Conservation (phyloP, 1,140 invertebrate genomes). For the Drosophila serrata region DNA sequence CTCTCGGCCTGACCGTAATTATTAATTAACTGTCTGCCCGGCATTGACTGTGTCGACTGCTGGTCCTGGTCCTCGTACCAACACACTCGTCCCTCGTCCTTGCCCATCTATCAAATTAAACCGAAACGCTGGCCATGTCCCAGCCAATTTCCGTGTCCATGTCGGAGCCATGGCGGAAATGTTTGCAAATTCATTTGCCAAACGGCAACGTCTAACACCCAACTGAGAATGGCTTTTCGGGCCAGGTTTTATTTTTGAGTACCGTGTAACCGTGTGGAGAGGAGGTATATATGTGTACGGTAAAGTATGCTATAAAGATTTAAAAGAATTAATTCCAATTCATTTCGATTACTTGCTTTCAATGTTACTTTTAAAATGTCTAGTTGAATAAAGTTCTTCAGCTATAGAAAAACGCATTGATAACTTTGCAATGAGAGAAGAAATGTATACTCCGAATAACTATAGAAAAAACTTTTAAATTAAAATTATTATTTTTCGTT, state of each 20-base stretch:
- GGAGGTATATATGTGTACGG: not conserved
- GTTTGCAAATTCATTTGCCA: constrained; percentile 81
- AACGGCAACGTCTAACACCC: constrained; percentile 76
- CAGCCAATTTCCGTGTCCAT: constrained; percentile 69
- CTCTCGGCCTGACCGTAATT: constrained; percentile 54
- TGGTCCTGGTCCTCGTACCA: constrained; percentile 1
- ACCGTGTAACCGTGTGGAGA: not conserved
- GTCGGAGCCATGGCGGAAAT: constrained; percentile 67
- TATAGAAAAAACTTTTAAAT: not conserved
- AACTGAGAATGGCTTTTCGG: constrained; percentile 26
- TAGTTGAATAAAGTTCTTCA: no score
- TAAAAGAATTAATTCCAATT: no score
- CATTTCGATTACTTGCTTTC: no score
- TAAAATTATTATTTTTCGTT: not conserved
- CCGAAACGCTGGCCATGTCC: constrained; percentile 65
- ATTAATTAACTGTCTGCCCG: constrained; percentile 69
- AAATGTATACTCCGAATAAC: no score
- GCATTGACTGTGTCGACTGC: constrained; percentile 1
- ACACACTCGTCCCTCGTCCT: not conserved
- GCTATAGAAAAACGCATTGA: no score
- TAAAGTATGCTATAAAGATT: no score
- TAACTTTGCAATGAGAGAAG: no score
- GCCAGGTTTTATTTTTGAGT: constrained; percentile 30
- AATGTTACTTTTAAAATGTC: no score
- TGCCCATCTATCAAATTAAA: constrained; percentile 71